A percentile compares a stretch with the other conserved stretches of the same genome.
Conservation (phyloP, 2,797 vertebrate species). For the Monodelphis domestica region DNA sequence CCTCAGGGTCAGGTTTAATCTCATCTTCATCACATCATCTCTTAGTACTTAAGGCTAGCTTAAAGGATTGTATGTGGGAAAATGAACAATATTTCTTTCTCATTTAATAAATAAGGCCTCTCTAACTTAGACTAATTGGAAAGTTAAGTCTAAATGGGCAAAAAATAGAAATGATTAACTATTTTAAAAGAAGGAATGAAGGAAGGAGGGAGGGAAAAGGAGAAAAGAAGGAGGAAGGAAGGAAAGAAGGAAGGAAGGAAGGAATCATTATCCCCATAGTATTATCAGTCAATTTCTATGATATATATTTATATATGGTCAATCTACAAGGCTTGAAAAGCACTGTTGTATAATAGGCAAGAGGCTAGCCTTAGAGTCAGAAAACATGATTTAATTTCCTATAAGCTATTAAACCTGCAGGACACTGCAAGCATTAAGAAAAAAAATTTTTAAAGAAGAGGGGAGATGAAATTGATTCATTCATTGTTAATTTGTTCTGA, state of each 20-base stretch:
- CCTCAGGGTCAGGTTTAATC: background rate
- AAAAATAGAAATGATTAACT: background rate
- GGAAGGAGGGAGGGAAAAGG: too few species aligned
- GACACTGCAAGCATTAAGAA: background rate
- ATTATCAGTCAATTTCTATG: too few species aligned
- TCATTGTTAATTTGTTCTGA: too few species aligned
- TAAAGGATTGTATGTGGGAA: background rate
- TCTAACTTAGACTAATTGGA: background rate
- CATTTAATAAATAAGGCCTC: background rate
- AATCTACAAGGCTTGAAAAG: background rate
- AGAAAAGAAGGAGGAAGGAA: too few species aligned
- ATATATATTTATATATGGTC: too few species aligned
- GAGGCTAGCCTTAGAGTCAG: background rate
- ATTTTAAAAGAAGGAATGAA: background rate
- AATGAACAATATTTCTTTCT: background rate
- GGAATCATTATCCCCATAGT: too few species aligned
- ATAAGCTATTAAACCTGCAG: background rate
- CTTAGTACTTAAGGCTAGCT: background rate
- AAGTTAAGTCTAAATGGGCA: background rate
- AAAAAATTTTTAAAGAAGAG: background rate
- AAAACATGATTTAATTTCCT: background rate
- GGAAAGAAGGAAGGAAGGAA: too few species aligned
- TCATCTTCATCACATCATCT: background rate
- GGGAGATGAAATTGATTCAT: too few species aligned
- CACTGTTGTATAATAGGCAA: background rate